Base-by-base conservation (phyloP, 2,797 vertebrate genomes). In the Knipowitschia caucasica region DNA sequence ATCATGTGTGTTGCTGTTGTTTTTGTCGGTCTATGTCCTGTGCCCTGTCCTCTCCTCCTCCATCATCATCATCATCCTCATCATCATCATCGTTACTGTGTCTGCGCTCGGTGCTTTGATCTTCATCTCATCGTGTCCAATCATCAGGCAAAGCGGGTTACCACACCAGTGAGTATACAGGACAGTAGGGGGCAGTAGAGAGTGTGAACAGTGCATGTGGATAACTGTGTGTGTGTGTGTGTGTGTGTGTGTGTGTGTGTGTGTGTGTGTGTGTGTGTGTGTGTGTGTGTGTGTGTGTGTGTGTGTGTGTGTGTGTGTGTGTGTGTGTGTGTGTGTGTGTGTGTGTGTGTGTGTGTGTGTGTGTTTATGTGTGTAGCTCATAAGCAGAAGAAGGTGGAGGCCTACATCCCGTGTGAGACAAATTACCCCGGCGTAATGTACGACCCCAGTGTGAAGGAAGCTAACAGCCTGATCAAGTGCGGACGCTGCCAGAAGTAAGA, bases 401-500 rank as follows among this genome's bases (percentile, higher is more conserved):
- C 53, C 2, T 55, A 94, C 63, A 92, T 91, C 62, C 94, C 96
- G 11, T 99, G 96, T 0, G 93, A 98, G 89, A 98, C 94, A 0
- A 89, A 92, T 24, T 99, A 99, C 54, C 94, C 94, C 0, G 91
- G 93, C 36, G 98, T 96, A 23, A 86, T 93, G 43, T 92, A 93
- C 1, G 93, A 96, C 70, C 44, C 85, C 0, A 83, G 92, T 11
- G 75, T 96, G 77, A 90, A 43, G 76, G 95, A 98, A 74, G 86
- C 94, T 68, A 95, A 93, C 9, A 95, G 95, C 36, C 80, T 93
- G 53, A 92, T 97, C 17, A 91, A 94, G 66, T 99, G 96, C 1
- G 93, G 92, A 24, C 82, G 86, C 54, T 99, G 96, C 85, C 92
- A 93, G 62, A 99, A 94, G 96, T 98, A 89, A 76, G 93, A 29